Evolutionary conservation across 1,140 invertebrate genomes (phyloP), one percentile per base, ranked within the genome.

Genomic region (Hetaerina americana): DNA sequence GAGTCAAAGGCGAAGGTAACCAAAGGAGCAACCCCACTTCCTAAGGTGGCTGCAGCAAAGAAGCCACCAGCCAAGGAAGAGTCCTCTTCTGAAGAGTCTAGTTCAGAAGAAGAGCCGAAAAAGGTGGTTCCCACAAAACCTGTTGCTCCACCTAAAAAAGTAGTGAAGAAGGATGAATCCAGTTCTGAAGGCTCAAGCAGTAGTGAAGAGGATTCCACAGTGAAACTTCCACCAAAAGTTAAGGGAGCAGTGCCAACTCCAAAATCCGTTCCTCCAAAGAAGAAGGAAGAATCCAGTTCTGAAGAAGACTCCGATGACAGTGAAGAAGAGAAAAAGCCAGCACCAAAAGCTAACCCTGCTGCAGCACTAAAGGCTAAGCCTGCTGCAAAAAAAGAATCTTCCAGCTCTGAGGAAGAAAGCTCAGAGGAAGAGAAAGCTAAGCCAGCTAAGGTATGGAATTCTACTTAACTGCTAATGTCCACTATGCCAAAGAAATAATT

Each of bases 21-120:
- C 8, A 79, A 78, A 26, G 81, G 80, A 73, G 82, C 82, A 26
- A 81, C 82, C n/a, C 27, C 49, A 31, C 24, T 8, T 29, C 2
- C 15, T 31, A 29, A 70, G 49, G 18, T 72, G 15, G n/a, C 27
- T 1, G 0, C 2, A 25, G 26, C 29, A 10, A 8, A 70, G 27
- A 12, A 29, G 15, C 5, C 6, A 25, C 25, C 26, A 3, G 68
- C 27, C 22, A 66, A 31, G 49, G 68, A 40, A 66, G 15, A 26
- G 3, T 72, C 67, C 49, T 68, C 29, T n/a, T 22, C 57, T 57
- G 25, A 72, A 66, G 67, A 72, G 26, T n/a, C 22, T 22, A 27
- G 3, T 72, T 31, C 67, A 69, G n/a, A 31, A 28, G 26, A 72
- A 28, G 31, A 31, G 6, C 5, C 27, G 5, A 71, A 68, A 15